Evolutionary conservation across 2,113 vertebrate genomes (phyloP).

Genomic region (Apteryx mantelli): DNA sequence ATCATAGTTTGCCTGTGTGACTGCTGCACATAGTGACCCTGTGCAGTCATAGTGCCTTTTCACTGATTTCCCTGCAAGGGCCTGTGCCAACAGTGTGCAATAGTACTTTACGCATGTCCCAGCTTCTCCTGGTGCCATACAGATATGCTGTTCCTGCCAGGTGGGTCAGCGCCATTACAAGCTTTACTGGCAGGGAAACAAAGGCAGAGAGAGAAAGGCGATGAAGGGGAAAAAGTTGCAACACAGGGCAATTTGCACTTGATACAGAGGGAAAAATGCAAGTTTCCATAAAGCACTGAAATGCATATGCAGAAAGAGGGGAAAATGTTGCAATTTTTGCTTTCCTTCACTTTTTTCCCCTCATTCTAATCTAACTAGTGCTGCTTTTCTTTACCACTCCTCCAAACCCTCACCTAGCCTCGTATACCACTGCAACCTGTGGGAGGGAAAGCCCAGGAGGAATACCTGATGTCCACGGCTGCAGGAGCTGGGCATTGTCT

Average conservation of each 20-base stretch:
- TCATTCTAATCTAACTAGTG: not conserved
- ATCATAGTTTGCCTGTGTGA: not conserved
- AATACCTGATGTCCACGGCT: not conserved
- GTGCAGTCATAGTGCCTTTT: not conserved
- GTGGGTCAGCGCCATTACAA: not conserved
- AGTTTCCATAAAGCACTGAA: not conserved
- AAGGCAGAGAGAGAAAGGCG: not conserved
- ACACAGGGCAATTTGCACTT: not conserved
- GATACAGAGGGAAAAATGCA: fast-evolving
- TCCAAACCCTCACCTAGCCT: not conserved
- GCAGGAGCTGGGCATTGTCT: not conserved
- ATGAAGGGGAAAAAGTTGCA: not conserved
- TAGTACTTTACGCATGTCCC: not conserved
- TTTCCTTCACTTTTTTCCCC: not conserved
- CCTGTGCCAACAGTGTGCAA: fast-evolving
- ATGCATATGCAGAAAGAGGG: not conserved
- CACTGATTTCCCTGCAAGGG: fast-evolving
- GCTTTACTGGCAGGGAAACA: not conserved
- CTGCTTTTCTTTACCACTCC: not conserved
- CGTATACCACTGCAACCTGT: not conserved
- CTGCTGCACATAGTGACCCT: not conserved
- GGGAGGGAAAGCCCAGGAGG: not conserved
- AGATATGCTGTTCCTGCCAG: not conserved
- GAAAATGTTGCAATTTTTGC: not conserved
- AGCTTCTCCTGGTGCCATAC: not conserved